Conservation (phyloP, 2,797 vertebrate species). For the Micromesistius poutassou region DNA sequence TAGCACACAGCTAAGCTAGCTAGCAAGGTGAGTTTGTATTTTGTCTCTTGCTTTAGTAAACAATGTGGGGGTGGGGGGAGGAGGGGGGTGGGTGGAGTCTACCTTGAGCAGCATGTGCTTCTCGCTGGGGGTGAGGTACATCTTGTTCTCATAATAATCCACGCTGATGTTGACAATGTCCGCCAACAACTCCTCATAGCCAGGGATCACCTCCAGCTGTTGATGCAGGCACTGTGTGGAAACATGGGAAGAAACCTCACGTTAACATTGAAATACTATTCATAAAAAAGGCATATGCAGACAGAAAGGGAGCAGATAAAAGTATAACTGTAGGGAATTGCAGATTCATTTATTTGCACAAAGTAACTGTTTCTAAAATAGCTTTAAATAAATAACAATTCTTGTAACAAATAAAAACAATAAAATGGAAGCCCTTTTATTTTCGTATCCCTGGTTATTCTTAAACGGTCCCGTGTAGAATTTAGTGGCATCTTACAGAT, state of each 20-base stretch:
- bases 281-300: neutral
- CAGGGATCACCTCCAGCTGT: constrained; percentile 94
- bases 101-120: constrained; percentile 99
- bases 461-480: neutral
- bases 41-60: constrained; percentile 14
- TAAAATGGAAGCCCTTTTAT: neutral
- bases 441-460: neutral
- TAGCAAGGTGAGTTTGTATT: neutral
- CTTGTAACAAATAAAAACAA: neutral
- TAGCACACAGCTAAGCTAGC: too few species aligned
- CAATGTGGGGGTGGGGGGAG: neutral
- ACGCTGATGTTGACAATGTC: constrained; percentile 98
- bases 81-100: constrained; percentile 6
- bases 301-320: neutral
- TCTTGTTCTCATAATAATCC: constrained; percentile 98
- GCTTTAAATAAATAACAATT: neutral
- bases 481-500: neutral
- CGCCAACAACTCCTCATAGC: constrained; percentile 94
- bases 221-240: constrained; percentile 89
- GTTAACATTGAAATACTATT: constrained; percentile 1
- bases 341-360: neutral
- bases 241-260: constrained; percentile 7
- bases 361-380: neutral
- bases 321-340: neutral
- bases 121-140: constrained; percentile 98